phyloP scores from a whole-genome alignment of 1,140 invertebrate species.

The Drosophila pallidifrons region DNA sequence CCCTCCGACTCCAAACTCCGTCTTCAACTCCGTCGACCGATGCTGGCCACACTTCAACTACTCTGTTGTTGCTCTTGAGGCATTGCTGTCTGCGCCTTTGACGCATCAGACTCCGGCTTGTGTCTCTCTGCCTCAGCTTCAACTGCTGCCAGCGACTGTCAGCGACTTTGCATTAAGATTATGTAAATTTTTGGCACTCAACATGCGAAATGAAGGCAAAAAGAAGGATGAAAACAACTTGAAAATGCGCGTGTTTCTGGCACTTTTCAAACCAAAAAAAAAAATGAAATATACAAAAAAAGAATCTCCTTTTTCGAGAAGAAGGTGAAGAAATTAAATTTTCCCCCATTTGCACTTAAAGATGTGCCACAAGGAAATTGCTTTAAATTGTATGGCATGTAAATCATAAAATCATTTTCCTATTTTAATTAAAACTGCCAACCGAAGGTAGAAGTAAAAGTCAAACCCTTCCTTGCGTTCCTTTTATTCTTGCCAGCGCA shows the following conservation, averaged over 20 bases:
- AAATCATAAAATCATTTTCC: constrained; percentile 68
- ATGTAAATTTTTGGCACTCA: constrained; percentile 67
- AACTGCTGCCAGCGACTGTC: neutral
- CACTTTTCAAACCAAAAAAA: constrained; percentile 50
- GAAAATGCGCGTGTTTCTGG: constrained; percentile 76
- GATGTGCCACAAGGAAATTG: constrained; percentile 20
- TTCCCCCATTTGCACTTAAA: constrained; percentile 2
- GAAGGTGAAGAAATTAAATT: constrained; percentile 12
- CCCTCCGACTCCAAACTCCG: constrained; percentile 1
- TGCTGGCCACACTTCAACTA: constrained; percentile 22
- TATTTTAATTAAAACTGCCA: constrained; percentile 75
- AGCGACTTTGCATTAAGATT: constrained; percentile 75
- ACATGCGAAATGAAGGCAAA: constrained; percentile 10
- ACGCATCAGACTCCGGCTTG: constrained; percentile 11
- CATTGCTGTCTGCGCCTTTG: constrained; percentile 56
- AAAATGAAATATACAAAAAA: neutral
- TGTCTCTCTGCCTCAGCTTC: neutral
- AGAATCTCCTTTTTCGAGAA: no score
- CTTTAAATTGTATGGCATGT: constrained; percentile 51
- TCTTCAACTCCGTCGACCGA: neutral
- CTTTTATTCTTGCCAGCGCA: neutral
- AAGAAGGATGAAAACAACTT: constrained; percentile 45
- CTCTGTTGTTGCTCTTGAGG: constrained; percentile 39
- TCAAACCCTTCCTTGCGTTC: constrained; percentile 37
- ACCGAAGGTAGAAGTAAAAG: constrained; percentile 46